These are phyloP conservation scores for Champsocephalus gunnari DNA, from an alignment of 2,797 vertebrate genomes.

Conservation along the genomic window DNA sequence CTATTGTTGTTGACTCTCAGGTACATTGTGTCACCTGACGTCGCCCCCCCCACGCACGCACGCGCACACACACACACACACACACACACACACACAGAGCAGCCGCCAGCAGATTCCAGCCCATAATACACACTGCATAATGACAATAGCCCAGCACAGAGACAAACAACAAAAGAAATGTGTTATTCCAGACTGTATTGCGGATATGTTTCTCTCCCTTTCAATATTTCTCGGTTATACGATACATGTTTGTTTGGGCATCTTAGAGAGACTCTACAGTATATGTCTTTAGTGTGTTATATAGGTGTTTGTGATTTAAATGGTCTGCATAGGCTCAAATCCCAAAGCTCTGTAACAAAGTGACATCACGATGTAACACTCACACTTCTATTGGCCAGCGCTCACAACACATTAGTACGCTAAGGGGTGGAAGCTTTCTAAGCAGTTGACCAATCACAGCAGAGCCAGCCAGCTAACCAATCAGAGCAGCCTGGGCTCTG, in stretches of 20 bases:
- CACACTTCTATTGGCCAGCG: too few relatives aligned
- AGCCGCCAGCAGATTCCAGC: constrained; percentile 74
- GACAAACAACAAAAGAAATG: constrained; percentile 45
- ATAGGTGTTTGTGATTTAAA: too few relatives aligned
- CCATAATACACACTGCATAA: constrained; percentile 35
- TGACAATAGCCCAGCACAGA: constrained; percentile 40
- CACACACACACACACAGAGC: constrained; percentile 19
- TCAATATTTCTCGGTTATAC: constrained; percentile 23
- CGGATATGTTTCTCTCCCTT: not conserved
- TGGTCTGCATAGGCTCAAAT: too few relatives aligned
- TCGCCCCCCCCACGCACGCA: not conserved
- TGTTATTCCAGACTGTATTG: constrained; percentile 14
- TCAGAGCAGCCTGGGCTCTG: too few relatives aligned
- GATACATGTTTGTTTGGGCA: constrained; percentile 51
- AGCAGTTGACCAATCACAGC: too few relatives aligned
- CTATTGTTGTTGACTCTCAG: constrained; percentile 69
- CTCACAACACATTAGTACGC: too few relatives aligned
- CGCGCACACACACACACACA: too few relatives aligned
- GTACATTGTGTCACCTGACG: constrained; percentile 64
- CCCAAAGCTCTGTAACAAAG: too few relatives aligned
- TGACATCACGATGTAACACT: too few relatives aligned
- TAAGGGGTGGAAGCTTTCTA: too few relatives aligned
- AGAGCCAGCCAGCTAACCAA: too few relatives aligned
- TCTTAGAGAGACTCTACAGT: constrained; percentile 37
- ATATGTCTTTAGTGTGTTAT: too few relatives aligned